Evolutionary conservation across 2,113 vertebrate species (phyloP).

Genomic region (Crotalus viridis): DNA sequence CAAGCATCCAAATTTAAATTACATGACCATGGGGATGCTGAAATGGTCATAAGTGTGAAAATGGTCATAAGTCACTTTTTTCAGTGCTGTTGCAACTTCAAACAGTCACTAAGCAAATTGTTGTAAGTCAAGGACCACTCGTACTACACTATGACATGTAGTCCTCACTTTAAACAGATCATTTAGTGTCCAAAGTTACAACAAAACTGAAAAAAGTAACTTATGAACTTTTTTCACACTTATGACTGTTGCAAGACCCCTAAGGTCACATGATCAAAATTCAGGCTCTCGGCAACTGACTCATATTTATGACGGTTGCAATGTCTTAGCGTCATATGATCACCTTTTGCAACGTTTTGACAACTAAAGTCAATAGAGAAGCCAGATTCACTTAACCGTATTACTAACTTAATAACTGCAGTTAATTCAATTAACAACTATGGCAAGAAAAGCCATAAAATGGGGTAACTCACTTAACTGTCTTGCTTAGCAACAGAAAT

Average conservation of each 20-base stretch:
- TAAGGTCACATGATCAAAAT: not conserved
- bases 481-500: not conserved
- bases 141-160: not conserved
- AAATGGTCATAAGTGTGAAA: too few relatives aligned
- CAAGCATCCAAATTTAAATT: too few relatives aligned
- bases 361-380: not conserved
- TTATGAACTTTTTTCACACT: not conserved
- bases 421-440: not conserved
- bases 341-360: not conserved
- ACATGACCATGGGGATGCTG: too few relatives aligned
- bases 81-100: too few relatives aligned
- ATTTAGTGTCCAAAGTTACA: not conserved
- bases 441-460: not conserved
- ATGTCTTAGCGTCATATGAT: not conserved
- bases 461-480: not conserved
- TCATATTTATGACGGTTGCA: not conserved
- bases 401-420: not conserved
- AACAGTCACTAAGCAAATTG: too few relatives aligned
- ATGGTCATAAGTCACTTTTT: too few relatives aligned
- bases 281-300: not conserved
- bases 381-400: too few relatives aligned
- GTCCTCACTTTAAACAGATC: not conserved
- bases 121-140: too few relatives aligned
- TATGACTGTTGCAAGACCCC: not conserved
- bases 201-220: not conserved